A percentile compares a stretch with the other conserved stretches of the same genome.
Conservation (phyloP, 2,797 vertebrate genomes). For the Petrocephalus schoutedeni region DNA sequence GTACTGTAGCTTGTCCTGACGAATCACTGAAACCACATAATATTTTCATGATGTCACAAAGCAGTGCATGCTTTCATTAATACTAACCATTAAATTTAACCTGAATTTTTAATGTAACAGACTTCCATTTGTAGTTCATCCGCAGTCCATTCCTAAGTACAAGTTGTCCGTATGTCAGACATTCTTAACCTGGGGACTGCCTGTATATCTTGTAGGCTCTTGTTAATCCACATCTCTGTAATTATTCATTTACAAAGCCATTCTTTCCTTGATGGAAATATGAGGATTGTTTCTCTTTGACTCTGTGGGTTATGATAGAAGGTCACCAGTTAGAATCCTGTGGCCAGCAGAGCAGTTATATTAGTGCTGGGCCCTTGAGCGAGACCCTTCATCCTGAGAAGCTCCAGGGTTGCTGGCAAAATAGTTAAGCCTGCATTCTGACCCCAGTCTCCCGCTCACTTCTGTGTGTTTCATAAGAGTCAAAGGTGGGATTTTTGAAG, state of each 20-base stretch:
- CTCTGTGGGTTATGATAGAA: too few relatives aligned
- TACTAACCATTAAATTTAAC: neutral
- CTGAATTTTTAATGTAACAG: neutral
- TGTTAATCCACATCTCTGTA: neutral
- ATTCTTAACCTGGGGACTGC: neutral
- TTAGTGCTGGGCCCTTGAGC: too few relatives aligned
- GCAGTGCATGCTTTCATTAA: neutral
- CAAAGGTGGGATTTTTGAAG: neutral
- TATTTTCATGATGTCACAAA: too few relatives aligned
- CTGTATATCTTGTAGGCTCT: neutral
- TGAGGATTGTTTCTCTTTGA: neutral
- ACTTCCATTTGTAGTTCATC: neutral
- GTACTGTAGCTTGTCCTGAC: neutral
- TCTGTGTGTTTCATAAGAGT: neutral
- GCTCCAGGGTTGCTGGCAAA: too few relatives aligned
- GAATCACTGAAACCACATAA: too few relatives aligned
- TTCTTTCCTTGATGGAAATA: neutral
- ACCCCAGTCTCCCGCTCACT: neutral
- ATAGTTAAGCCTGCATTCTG: too few relatives aligned
- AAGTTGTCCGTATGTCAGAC: neutral
- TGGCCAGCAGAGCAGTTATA: too few relatives aligned
- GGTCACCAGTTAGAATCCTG: too few relatives aligned
- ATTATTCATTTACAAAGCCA: neutral
- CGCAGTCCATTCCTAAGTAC: neutral
- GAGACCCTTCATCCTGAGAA: too few relatives aligned